Evolutionary conservation across 2,888 invertebrate genomes (phyloP), one percentile per base, ranked within the genome.

Genomic region (Trichacis sp.): DNA sequence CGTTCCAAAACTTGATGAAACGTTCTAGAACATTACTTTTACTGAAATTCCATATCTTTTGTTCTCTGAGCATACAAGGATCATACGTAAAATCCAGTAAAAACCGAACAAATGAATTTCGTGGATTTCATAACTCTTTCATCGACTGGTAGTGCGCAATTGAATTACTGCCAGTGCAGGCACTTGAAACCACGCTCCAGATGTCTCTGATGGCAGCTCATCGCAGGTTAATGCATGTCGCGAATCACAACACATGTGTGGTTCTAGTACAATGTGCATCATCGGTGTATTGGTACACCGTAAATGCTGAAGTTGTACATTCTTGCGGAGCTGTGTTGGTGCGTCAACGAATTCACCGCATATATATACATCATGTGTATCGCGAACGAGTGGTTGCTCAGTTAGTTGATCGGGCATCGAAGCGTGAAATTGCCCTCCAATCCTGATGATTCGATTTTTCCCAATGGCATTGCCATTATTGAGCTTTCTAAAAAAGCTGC

Each of bases 381-480:
- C 33, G 33, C 43, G 40, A 36, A 38, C 71, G 67, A 73, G 73
- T 71, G 73, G 74, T 70, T 70, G 73, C 72, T 74, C 73, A 77
- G 81, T 79, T 79, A 80, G 80, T 78, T 79, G 76, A 73, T 67
- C 63, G 76, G 70, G 80, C 79, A 76, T 74, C 79, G 78, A 74
- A 79, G 76, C 83, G 77, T 81, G 82, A 83, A 83, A 83, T 83
- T 83, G 80, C 78, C 77, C 73, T 71, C 71, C 71, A 72, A 56
- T 59, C 54, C 68, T 53, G 62, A 57, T 53, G 50, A 54, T 53
- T 65, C 64, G 56, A 63, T 69, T 69, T 65, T 69, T 65, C 64
- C 49, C 60, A 65, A 47, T 62, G 51, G 60, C 49, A 58, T 60
- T 48, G 53, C 59, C 64, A 68, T 68, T 68, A 68, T 68, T 59